Evolutionary conservation across 2,113 vertebrate genomes (phyloP).

Genomic region (Dipodomys spectabilis): DNA sequence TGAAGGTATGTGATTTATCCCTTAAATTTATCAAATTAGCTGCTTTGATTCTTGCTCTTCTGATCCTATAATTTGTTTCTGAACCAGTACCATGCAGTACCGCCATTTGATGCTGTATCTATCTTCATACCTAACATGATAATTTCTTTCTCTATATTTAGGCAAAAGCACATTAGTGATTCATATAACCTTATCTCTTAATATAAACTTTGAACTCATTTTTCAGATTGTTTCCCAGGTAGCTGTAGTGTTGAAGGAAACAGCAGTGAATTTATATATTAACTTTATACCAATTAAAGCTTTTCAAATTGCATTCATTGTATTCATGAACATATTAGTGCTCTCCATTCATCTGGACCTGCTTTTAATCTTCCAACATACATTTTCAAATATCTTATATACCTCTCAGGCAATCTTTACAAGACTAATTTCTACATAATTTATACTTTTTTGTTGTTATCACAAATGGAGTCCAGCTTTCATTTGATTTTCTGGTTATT

Average conservation of each 20-base stretch:
- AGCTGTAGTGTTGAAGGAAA: neutral
- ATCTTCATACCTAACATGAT: neutral
- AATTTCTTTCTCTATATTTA: too few species aligned
- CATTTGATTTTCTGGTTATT: constrained; percentile 39
- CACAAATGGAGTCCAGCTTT: constrained; percentile 12
- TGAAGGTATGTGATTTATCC: neutral
- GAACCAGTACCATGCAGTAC: neutral
- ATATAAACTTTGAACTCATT: constrained; percentile 14
- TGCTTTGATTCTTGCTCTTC: neutral
- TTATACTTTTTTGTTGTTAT: constrained; percentile 38
- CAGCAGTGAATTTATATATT: neutral
- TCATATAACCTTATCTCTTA: constrained; percentile 3
- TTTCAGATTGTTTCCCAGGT: neutral
- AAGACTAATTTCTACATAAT: constrained; percentile 33
- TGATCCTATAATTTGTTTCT: neutral
- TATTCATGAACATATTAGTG: neutral
- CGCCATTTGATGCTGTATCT: neutral
- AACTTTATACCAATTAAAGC: constrained; percentile 10
- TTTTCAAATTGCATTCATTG: neutral
- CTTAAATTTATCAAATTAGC: neutral
- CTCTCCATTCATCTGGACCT: neutral
- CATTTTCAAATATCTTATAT: neutral
- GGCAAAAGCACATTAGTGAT: neutral
- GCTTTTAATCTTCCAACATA: constrained; percentile 13
- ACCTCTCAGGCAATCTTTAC: neutral